A percentile compares a stretch with the other conserved stretches of the same genome.
Conservation (phyloP, 2,888 invertebrate species). For the Glaucopsyche alexis region DNA sequence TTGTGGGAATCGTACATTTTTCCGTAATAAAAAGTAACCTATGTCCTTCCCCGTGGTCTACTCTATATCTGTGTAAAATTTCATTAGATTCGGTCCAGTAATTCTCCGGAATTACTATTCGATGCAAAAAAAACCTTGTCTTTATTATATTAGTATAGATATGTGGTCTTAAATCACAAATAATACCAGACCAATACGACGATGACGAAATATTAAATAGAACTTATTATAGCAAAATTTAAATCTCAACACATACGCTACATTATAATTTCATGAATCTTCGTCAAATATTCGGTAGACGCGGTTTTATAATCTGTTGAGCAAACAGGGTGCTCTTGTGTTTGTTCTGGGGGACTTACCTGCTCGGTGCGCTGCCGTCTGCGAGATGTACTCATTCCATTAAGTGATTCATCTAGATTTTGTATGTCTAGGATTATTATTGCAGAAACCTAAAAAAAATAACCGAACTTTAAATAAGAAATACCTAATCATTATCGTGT, state of each 20-base stretch:
- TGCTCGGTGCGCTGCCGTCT: slow-evolving; percentile 17
- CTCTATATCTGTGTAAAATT: no score
- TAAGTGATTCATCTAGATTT: slow-evolving; percentile 7
- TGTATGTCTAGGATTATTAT: not conserved
- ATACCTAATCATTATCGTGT: no score
- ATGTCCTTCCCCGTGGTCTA: no score
- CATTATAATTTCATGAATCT: not conserved
- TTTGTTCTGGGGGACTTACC: slow-evolving; percentile 33
- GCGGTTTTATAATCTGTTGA: slow-evolving; percentile 32
- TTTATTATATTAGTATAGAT: no score
- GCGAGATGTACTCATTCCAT: not conserved
- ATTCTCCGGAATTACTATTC: no score
- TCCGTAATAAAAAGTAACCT: no score
- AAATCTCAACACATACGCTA: not conserved
- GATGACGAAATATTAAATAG: not conserved
- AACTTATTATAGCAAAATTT: not conserved
- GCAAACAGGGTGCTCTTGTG: slow-evolving; percentile 36
- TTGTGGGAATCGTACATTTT: no score
- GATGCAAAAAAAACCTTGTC: no score
- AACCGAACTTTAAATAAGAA: not conserved
- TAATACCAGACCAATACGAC: no score
- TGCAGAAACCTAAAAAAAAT: not conserved
- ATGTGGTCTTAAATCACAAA: no score
- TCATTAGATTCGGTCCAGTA: no score
- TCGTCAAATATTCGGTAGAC: slow-evolving; percentile 7